Conservation (phyloP, 2,797 vertebrate species). For the Liasis olivaceus region DNA sequence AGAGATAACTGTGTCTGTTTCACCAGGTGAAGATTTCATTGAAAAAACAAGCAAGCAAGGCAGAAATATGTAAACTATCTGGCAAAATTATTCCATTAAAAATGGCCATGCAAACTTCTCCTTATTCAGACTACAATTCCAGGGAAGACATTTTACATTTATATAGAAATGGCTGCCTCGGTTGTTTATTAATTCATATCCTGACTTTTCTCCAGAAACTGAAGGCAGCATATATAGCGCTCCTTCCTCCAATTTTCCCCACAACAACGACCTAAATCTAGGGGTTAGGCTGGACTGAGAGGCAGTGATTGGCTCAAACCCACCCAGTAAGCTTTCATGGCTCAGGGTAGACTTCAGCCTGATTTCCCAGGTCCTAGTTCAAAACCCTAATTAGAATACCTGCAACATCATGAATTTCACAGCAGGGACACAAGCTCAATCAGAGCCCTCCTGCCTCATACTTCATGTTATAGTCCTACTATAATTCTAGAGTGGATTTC, state of each 20-base stretch:
- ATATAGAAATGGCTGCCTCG: neutral
- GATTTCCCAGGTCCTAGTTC: neutral
- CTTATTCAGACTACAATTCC: neutral
- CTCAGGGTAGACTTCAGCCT: neutral
- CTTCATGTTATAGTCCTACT: neutral
- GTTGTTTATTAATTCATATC: neutral
- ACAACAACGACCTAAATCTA: neutral
- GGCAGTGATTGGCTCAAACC: neutral
- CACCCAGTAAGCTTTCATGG: neutral
- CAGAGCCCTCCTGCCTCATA: neutral
- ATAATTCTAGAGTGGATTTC: neutral
- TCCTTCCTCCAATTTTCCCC: neutral
- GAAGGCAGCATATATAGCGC: neutral
- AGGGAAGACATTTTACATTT: neutral
- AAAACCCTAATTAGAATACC: neutral
- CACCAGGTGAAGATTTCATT: neutral
- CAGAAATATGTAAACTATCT: neutral
- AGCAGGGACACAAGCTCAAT: neutral
- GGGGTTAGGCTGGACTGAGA: neutral
- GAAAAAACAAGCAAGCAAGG: neutral
- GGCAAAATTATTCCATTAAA: neutral
- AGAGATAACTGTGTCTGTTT: neutral
- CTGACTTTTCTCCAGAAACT: neutral
- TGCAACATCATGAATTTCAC: neutral
- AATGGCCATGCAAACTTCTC: neutral